These are phyloP conservation scores for Podilymbus podiceps DNA, from an alignment of 2,113 vertebrate species.

Conservation along the genomic window DNA sequence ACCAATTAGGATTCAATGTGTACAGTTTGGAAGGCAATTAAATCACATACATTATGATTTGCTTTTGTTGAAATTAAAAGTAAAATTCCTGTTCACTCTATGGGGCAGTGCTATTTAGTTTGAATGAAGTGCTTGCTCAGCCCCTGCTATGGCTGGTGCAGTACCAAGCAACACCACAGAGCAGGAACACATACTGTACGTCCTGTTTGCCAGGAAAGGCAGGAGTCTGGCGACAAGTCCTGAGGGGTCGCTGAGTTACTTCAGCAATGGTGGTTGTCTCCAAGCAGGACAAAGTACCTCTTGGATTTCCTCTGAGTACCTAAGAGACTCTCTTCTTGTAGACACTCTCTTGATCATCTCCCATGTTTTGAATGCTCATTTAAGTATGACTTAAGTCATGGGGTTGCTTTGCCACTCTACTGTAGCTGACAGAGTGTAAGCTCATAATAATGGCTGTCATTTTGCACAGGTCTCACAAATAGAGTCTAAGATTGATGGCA, in stretches of 20 bases:
- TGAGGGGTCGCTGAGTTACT: not conserved
- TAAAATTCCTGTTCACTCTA: not conserved
- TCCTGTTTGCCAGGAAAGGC: not conserved
- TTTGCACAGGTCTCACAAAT: not conserved
- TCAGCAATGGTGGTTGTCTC: not conserved
- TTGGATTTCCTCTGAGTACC: not conserved
- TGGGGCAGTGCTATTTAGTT: not conserved
- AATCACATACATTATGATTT: not conserved
- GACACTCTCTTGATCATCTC: not conserved
- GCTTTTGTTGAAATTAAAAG: not conserved
- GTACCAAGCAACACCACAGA: not conserved
- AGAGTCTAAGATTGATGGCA: not conserved
- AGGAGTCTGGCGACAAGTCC: not conserved
- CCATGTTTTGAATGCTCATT: not conserved
- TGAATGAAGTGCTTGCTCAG: not conserved
- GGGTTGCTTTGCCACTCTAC: not conserved
- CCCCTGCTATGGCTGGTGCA: not conserved
- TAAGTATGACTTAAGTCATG: not conserved
- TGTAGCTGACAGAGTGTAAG: not conserved
- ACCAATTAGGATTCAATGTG: not conserved
- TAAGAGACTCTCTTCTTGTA: not conserved
- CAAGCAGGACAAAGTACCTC: not conserved
- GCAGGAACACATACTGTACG: rapidly evolving
- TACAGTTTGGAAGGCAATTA: not conserved
- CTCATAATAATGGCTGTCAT: not conserved